These are phyloP conservation scores for Luperina testacea DNA, from an alignment of 2,888 invertebrate genomes.

Conservation along the genomic window DNA sequence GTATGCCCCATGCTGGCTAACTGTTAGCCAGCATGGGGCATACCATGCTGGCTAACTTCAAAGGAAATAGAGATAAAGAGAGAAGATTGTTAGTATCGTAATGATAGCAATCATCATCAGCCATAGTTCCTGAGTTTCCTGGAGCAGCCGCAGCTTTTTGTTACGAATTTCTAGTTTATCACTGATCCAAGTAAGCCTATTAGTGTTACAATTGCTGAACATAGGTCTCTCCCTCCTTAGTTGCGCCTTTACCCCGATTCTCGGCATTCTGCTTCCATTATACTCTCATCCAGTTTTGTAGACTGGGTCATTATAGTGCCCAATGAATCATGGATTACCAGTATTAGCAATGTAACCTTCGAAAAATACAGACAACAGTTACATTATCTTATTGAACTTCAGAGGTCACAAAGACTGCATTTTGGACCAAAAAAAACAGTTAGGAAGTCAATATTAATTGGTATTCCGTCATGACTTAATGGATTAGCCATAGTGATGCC, in stretches of 20 bases:
- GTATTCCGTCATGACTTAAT: slow-evolving; percentile 42
- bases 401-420: not conserved
- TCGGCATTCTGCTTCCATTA: not conserved
- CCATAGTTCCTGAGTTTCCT: not conserved
- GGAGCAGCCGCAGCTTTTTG: no score
- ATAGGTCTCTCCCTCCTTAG: not conserved
- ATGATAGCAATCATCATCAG: not conserved
- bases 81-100: no score
- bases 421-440: slow-evolving; percentile 32
- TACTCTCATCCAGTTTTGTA: not conserved
- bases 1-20: no score
- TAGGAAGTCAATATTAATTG: slow-evolving; percentile 50
- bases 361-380: not conserved
- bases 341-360: not conserved
- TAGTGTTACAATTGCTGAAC: not conserved
- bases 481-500: slow-evolving; percentile 27
- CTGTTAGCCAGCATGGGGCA: not conserved
- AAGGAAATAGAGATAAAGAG: no score
- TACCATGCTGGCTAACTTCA: no score
- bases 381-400: slow-evolving; percentile 4
- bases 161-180: not conserved
- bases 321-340: not conserved
- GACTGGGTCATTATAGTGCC: no score
- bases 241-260: not conserved
- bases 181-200: not conserved